These are phyloP conservation scores for Osmoderma eremita DNA, from an alignment of 2,888 invertebrate species.

Conservation along the genomic window DNA sequence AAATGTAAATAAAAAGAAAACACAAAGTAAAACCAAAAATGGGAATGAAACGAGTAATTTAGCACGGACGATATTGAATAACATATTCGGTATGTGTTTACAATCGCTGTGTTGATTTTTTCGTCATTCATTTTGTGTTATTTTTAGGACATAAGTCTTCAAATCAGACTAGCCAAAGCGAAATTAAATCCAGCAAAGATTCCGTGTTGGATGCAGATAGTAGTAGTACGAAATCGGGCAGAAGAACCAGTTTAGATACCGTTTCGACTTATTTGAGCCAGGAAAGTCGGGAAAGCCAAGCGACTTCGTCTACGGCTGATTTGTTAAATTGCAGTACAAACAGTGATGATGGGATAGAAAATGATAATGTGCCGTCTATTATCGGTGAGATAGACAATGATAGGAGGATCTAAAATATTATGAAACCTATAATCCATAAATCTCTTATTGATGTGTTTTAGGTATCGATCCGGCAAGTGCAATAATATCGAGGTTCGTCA, in stretches of 20 bases:
- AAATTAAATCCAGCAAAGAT: constrained; percentile 56
- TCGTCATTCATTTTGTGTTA: not conserved
- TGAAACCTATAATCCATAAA: no score
- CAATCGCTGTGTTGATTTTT: not conserved
- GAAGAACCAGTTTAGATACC: constrained; percentile 86
- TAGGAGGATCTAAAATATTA: not conserved
- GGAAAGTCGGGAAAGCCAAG: constrained; percentile 77
- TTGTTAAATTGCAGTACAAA: constrained; percentile 59
- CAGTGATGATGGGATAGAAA: constrained; percentile 55
- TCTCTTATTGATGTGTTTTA: constrained; percentile 46
- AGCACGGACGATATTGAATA: constrained; percentile 81
- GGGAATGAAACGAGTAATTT: constrained; percentile 70
- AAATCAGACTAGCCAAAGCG: constrained; percentile 51
- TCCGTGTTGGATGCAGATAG: constrained; percentile 72
- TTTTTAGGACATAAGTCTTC: constrained; percentile 63
- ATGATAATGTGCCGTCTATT: constrained; percentile 56
- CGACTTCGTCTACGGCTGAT: constrained; percentile 60
- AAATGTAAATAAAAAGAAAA: constrained; percentile 61
- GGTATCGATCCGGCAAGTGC: constrained; percentile 69
- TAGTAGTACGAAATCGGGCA: constrained; percentile 78
- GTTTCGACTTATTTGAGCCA: constrained; percentile 90
- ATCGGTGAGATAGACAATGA: constrained; percentile 58
- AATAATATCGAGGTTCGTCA: constrained; percentile 76
- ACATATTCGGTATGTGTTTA: constrained; percentile 76
- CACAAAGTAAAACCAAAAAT: constrained; percentile 60